phyloP scores from a whole-genome alignment of 2,797 vertebrate genomes.

The Thamnophis elegans region DNA sequence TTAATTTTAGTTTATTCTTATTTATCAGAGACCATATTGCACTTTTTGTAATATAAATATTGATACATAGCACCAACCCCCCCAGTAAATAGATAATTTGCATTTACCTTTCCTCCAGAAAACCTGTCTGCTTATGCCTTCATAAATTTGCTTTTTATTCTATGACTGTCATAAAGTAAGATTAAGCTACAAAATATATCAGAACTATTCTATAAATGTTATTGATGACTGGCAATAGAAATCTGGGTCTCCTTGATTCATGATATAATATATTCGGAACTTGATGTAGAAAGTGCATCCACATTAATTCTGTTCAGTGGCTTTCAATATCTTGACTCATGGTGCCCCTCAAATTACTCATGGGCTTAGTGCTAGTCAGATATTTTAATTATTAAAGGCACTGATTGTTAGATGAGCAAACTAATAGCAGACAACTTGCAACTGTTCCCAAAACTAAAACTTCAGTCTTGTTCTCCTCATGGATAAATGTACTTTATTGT shows the following conservation, averaged over 20 bases:
- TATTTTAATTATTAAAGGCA: background rate
- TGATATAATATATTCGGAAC: background rate
- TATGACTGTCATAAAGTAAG: background rate
- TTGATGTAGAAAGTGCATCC: background rate
- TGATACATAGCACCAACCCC: background rate
- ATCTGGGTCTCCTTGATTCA: background rate
- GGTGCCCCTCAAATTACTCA: background rate
- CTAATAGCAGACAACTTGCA: background rate
- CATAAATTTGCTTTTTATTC: background rate
- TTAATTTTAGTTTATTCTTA: background rate
- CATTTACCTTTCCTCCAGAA: background rate
- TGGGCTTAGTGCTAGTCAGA: background rate
- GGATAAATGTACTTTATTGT: no score
- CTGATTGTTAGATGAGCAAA: background rate
- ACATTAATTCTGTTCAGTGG: background rate
- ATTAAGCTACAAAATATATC: background rate
- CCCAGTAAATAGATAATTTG: background rate
- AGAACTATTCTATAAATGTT: background rate
- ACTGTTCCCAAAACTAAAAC: background rate
- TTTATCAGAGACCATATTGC: background rate
- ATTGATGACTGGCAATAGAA: background rate
- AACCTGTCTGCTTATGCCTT: background rate
- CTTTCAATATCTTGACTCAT: background rate
- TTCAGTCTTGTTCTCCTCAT: background rate
- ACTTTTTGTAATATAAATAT: background rate